Conservation (phyloP, 2,797 vertebrate species). For the Ctenochaetus hawaiiensis region DNA sequence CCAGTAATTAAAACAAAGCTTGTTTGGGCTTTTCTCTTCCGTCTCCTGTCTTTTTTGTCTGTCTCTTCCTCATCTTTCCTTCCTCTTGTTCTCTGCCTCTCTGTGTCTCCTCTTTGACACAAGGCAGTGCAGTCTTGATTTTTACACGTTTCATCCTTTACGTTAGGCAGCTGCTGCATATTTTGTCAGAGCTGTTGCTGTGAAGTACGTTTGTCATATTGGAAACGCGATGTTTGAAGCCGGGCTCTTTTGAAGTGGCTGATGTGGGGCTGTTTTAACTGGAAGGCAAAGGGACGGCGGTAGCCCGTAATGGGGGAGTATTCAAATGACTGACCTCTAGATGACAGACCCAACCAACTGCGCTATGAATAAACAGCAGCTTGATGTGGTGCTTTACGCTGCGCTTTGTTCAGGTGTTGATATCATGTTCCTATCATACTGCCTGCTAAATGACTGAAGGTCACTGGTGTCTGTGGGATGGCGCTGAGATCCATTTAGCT, state of each 20-base stretch:
- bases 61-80: constrained; percentile 49
- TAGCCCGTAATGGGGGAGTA: constrained; percentile 79
- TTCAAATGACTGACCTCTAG: constrained; percentile 85
- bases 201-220: constrained; percentile 84
- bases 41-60: constrained; percentile 50
- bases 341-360: constrained; percentile 77
- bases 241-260: constrained; percentile 80
- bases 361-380: constrained; percentile 80
- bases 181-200: constrained; percentile 86
- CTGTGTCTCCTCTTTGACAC: constrained; percentile 87
- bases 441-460: constrained; percentile 80
- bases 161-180: constrained; percentile 87
- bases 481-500: constrained; percentile 66
- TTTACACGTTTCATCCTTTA: constrained; percentile 88
- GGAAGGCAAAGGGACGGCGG: constrained; percentile 76
- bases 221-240: constrained; percentile 80
- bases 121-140: constrained; percentile 84
- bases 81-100: constrained; percentile 74
- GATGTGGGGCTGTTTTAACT: constrained; percentile 80
- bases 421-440: constrained; percentile 77
- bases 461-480: constrained; percentile 69
- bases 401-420: constrained; percentile 79
- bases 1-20: constrained; percentile 93
- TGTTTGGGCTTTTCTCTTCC: constrained; percentile 80
- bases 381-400: constrained; percentile 73